Evolutionary conservation across 2,797 vertebrate genomes (phyloP), one percentile per base, ranked within the genome.

Genomic region (Anabas testudineus): DNA sequence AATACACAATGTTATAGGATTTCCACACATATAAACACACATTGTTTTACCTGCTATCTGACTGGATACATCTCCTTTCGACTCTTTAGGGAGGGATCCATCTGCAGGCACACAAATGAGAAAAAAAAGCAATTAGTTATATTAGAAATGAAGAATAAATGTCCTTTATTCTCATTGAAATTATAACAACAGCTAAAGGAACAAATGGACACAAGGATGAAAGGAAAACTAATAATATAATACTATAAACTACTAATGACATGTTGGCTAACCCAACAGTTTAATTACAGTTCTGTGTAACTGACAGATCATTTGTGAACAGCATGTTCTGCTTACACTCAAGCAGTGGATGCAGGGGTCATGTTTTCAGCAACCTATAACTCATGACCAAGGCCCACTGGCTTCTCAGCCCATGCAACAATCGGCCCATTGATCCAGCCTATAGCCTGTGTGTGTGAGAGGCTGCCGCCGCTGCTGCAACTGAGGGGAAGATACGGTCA

Each of bases 71-170:
- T 93, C 92, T 87, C 90, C 92, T 91, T 91, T 92, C 30, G 89
- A 80, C 82, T 93, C 91, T 81, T 93, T 92, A 56, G 89, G 85
- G 73, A 92, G 86, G 81, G 89, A 88, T 87, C 88, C 90, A 85
- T 93, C 92, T 92, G 85, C 19, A 63, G 55, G 26, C n/a, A 82
- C 26, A 75, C 16, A 78, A 2, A 67, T 15, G 9, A 30, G 5
- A 2, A 42, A 26, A 8, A 45, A 19, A 37, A 22, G 36, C 4
- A 49, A 21, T 7, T 30, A 26, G 32, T 10, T 26, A 62, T 1
- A 32, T 53, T 18, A 69, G 15, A 10, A 53, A 71, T n/a, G 78
- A 9, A 63, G 28, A 56, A 48, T 41, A 3, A 60, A 10, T 54
- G 26, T 42, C n/a, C 30, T 32, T 32, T 30, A 32, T 32, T 32